Conservation (phyloP, 2,888 invertebrate species). For the Limnephilus marmoratus region DNA sequence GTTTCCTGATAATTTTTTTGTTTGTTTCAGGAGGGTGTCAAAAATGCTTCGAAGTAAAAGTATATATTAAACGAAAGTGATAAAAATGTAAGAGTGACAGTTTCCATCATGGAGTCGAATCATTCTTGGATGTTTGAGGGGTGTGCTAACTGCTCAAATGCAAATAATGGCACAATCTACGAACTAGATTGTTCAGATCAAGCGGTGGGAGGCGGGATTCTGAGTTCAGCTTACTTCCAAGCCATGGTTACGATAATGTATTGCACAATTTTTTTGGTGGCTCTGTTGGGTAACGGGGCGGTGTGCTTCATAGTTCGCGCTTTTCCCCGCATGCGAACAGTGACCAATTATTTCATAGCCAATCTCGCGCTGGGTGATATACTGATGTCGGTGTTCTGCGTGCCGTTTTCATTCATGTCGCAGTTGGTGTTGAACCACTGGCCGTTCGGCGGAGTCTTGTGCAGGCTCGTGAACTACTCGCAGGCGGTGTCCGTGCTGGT, state of each 20-base stretch:
- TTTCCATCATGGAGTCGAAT: conserved; percentile 30
- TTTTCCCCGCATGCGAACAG: conserved; percentile 91
- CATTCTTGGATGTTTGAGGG: conserved; percentile 12
- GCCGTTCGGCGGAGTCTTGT: conserved; percentile 91
- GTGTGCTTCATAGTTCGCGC: conserved; percentile 92
- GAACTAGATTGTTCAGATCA: conserved; percentile 60
- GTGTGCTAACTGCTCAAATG: conserved; percentile 30
- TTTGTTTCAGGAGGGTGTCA: background rate
- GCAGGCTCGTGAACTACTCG: conserved; percentile 89
- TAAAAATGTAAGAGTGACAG: background rate
- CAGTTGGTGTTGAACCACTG: conserved; percentile 89
- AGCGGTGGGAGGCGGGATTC: conserved; percentile 55
- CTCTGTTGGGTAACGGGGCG: conserved; percentile 85
- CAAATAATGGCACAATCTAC: background rate
- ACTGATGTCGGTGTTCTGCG: conserved; percentile 92
- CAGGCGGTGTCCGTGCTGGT: conserved; percentile 90
- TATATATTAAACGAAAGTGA: background rate
- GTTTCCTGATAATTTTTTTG: background rate
- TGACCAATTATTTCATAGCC: conserved; percentile 94
- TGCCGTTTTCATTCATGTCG: conserved; percentile 92
- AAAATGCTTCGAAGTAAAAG: background rate
- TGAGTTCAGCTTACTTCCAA: conserved; percentile 77
- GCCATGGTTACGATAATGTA: conserved; percentile 84
- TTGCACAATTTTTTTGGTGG: conserved; percentile 83
- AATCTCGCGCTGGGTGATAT: conserved; percentile 94